Conservation (phyloP, 2,113 vertebrate genomes). For the Cepphus grylle region DNA sequence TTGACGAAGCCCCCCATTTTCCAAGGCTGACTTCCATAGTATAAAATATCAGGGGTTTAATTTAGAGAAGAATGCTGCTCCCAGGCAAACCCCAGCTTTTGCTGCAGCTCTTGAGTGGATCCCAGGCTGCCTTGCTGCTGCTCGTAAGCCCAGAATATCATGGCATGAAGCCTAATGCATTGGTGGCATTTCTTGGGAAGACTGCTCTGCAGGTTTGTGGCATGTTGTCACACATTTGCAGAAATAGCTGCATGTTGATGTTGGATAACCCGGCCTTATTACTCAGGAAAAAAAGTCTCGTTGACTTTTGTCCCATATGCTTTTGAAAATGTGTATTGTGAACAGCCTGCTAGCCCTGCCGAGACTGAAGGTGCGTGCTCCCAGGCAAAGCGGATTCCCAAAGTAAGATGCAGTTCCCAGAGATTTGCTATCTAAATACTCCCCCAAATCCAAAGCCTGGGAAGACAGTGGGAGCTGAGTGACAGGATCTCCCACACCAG, state of each 20-base stretch:
- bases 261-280: slow-evolving; percentile 18
- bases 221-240: slow-evolving; percentile 2
- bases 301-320: slow-evolving; percentile 6
- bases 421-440: neutral
- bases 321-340: neutral
- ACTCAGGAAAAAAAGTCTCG: neutral
- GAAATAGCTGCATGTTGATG: slow-evolving; percentile 17
- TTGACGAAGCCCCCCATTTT: slow-evolving; percentile 59
- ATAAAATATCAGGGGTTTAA: slow-evolving; percentile 61
- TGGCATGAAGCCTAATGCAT: slow-evolving; percentile 35
- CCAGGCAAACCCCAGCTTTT: neutral
- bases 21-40: slow-evolving; percentile 25
- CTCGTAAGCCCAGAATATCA: slow-evolving; percentile 1
- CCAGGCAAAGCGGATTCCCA: neutral
- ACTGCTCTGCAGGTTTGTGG: neutral
- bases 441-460: neutral
- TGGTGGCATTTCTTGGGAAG: slow-evolving; percentile 42
- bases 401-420: neutral
- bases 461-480: neutral
- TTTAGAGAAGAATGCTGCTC: slow-evolving; percentile 6
- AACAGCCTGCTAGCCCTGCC: neutral
- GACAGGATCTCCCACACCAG: neutral
- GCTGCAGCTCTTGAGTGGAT: neutral
- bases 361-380: neutral
- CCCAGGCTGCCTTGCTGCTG: slow-evolving; percentile 16